A percentile compares a stretch with the other conserved stretches of the same genome.
Evolutionary conservation across 2,888 invertebrate genomes (phyloP).

Genomic region (Reticulitermes lucifugus): DNA sequence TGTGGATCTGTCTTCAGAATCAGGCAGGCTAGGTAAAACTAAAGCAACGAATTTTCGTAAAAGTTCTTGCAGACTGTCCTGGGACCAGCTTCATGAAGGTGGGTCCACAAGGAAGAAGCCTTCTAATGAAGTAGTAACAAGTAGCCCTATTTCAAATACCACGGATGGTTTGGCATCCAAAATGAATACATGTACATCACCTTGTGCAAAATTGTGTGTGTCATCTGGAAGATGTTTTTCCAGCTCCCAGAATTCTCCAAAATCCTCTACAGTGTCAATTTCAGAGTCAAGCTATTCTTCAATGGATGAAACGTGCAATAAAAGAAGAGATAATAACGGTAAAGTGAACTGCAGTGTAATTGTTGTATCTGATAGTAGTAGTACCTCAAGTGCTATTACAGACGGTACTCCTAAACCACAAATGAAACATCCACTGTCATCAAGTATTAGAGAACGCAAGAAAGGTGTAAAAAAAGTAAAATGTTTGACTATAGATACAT

Average conservation of each 20-base stretch:
- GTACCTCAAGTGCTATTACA: not conserved
- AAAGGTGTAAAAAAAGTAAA: not conserved
- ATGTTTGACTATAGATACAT: not conserved
- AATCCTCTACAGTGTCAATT: not conserved
- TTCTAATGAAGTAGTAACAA: not conserved
- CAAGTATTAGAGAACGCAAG: not conserved
- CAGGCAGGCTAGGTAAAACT: no score
- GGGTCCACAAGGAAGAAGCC: not conserved
- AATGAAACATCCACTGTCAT: not conserved
- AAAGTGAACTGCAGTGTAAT: constrained; percentile 6
- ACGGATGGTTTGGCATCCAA: not conserved
- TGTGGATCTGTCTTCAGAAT: no score
- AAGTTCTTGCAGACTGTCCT: not conserved
- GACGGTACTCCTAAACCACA: not conserved
- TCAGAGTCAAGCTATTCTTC: not conserved
- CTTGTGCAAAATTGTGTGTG: no score
- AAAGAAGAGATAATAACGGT: not conserved
- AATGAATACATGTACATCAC: no score
- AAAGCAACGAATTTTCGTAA: not conserved
- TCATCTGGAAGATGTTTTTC: no score
- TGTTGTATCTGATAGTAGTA: constrained; percentile 14
- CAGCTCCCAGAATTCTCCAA: no score
- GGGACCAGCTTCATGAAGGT: not conserved
- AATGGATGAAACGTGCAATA: not conserved
- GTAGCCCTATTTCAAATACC: not conserved